A percentile compares a stretch with the other conserved stretches of the same genome.
phyloP scores from a whole-genome alignment of 2,888 invertebrate genomes.

The Hedya salicella region DNA sequence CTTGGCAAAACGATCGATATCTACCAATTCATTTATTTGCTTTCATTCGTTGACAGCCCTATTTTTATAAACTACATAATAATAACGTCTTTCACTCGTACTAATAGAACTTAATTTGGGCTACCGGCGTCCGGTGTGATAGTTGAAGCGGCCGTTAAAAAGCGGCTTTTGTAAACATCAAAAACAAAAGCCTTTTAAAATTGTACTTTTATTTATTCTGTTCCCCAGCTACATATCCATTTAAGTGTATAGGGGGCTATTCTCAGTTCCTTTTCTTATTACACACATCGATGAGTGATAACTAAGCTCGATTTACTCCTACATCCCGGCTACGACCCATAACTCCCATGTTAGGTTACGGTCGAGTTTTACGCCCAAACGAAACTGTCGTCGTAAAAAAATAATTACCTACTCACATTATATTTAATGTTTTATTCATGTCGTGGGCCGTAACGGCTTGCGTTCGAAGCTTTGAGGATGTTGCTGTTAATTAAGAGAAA shows the following conservation, averaged over 20 bases:
- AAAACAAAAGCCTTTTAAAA: too few relatives aligned
- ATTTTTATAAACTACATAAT: too few relatives aligned
- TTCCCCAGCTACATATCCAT: too few relatives aligned
- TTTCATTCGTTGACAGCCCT: too few relatives aligned
- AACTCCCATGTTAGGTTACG: constrained; percentile 35
- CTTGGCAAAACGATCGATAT: too few relatives aligned
- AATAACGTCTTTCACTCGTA: too few relatives aligned
- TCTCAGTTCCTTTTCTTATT: constrained; percentile 20
- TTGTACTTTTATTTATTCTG: too few relatives aligned
- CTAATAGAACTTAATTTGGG: too few relatives aligned
- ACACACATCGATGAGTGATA: constrained; percentile 29
- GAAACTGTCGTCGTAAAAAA: constrained; percentile 40
- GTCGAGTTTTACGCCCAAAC: constrained; percentile 29
- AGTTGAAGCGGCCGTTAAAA: too few relatives aligned
- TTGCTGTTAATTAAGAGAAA: constrained; percentile 9
- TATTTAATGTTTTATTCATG: constrained; percentile 42
- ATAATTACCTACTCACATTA: constrained; percentile 42
- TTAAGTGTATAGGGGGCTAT: background rate
- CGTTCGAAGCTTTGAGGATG: constrained; percentile 1
- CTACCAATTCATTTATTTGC: too few relatives aligned
- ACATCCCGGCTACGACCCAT: constrained; percentile 19
- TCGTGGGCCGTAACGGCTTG: constrained; percentile 20
- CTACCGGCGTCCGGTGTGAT: too few relatives aligned
- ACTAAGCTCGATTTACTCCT: constrained; percentile 25
- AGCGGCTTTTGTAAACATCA: too few relatives aligned